Evolutionary conservation across 2,113 vertebrate species (phyloP), one percentile per base, ranked within the genome.

Genomic region (Quiscalus mexicanus): DNA sequence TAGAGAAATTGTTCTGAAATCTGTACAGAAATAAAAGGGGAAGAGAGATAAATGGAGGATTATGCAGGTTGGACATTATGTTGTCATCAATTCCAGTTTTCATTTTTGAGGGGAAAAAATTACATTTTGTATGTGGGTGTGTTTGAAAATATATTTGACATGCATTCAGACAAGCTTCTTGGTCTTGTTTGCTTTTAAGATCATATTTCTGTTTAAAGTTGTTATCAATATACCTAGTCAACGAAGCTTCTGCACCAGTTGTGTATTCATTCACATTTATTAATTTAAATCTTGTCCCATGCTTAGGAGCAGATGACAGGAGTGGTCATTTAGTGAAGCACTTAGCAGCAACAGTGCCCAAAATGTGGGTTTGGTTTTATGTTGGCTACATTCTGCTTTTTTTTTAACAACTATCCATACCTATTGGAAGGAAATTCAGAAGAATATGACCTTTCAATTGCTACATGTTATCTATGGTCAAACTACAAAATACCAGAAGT

Each of bases 371-470:
- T 74, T 90, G 77, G 37, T 13, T 84, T 75, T 60, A 30, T 53
- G 60, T 11, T 64, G 45, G 23, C 14, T 88, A 5, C 9, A 6
- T 91, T 73, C 28, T 59, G 45, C 67, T 59, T 69, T 49, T 49
- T 70, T 10, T 91, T 44, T 41, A 87, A 12, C 58, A 80, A 84
- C 7, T 50, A n/a, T 84, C 31, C 41, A 24, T 59, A 64, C 91
- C 88, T 39, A 17, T 71, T 53, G 59, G 64, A 90, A 93, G 27
- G 65, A 94, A 83, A 76, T 59, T 45, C 77, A 91, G 44, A 75
- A 71, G 95, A 93, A 35, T 35, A 30, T 39, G 70, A 88, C 15
- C 35, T 94, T 96, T 85, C 23, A 86, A n/a, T 93, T 84, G 37
- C 87, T 69, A 52, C 31, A 4, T 15, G 4, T 80, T 49, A 47